Conservation (phyloP, 2,888 invertebrate genomes). For the Melanostoma scalare region DNA sequence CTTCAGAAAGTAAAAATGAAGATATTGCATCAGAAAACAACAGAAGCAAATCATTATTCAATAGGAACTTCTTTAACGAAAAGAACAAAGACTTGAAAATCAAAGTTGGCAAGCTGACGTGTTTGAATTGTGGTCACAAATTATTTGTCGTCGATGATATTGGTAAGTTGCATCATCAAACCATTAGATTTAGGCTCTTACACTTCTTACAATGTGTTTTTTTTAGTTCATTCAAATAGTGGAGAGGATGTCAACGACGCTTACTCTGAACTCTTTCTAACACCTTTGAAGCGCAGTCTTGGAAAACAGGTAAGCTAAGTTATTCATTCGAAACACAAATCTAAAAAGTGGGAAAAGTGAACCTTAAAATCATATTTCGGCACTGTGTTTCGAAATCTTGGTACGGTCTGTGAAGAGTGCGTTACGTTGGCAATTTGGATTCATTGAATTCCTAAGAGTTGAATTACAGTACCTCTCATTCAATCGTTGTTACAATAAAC, state of each 20-base stretch:
- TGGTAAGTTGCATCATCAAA: slow-evolving; percentile 28
- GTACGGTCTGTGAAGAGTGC: too few species aligned
- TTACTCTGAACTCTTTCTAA: slow-evolving; percentile 50
- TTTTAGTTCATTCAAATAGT: slow-evolving; percentile 50
- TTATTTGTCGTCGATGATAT: slow-evolving; percentile 66
- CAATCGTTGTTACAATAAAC: too few species aligned
- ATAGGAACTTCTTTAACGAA: slow-evolving; percentile 12
- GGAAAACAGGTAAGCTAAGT: slow-evolving; percentile 45
- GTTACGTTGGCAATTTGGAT: too few species aligned
- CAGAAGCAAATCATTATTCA: neutral
- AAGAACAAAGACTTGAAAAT: slow-evolving; percentile 59
- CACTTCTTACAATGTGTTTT: neutral
- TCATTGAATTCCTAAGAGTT: too few species aligned
- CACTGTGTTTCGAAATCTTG: too few species aligned
- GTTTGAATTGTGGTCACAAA: slow-evolving; percentile 62
- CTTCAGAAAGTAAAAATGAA: slow-evolving; percentile 18
- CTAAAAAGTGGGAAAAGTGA: too few species aligned
- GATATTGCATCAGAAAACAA: neutral
- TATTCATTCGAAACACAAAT: neutral
- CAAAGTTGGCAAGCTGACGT: slow-evolving; percentile 64
- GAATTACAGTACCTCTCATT: too few species aligned
- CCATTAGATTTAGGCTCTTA: neutral
- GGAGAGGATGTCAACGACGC: slow-evolving; percentile 42
- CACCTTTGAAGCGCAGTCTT: slow-evolving; percentile 48
- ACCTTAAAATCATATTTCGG: too few species aligned